phyloP scores from a whole-genome alignment of 2,797 vertebrate species.

The Cirrhinus molitorella region DNA sequence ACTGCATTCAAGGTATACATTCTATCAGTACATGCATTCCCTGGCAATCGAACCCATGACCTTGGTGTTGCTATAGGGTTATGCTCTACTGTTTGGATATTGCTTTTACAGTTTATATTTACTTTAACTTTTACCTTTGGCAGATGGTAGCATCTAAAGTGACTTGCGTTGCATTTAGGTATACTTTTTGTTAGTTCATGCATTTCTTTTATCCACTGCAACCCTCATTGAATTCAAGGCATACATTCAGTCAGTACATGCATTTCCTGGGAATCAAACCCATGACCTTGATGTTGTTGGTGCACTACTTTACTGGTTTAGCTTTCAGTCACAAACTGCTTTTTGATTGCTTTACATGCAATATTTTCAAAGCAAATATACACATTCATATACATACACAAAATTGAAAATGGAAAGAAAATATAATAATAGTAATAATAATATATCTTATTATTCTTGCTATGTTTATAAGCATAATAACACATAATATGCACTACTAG shows the following conservation, averaged over 20 bases:
- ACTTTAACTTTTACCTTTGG: too few relatives aligned
- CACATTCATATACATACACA: not conserved
- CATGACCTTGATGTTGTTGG: not conserved
- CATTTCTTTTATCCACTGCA: too few relatives aligned
- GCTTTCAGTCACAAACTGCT: not conserved
- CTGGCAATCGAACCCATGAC: not conserved
- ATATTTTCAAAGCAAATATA: not conserved
- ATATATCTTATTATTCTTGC: not conserved
- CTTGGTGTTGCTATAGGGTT: constrained; percentile 1
- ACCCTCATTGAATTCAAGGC: too few relatives aligned
- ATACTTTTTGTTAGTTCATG: too few relatives aligned
- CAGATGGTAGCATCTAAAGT: too few relatives aligned
- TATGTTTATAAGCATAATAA: not conserved
- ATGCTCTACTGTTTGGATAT: not conserved
- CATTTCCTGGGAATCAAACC: too few relatives aligned
- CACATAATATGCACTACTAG: not conserved
- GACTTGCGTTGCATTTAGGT: too few relatives aligned
- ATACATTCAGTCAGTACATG: too few relatives aligned
- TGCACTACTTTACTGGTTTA: not conserved
- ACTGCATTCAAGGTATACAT: too few relatives aligned
- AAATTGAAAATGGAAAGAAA: not conserved
- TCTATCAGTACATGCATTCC: too few relatives aligned
- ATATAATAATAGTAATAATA: not conserved
- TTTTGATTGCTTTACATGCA: not conserved
- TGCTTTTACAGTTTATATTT: too few relatives aligned